These are phyloP conservation scores for Macrostomum lignano DNA, from an alignment of 1,140 invertebrate genomes.

Conservation along the genomic window DNA sequence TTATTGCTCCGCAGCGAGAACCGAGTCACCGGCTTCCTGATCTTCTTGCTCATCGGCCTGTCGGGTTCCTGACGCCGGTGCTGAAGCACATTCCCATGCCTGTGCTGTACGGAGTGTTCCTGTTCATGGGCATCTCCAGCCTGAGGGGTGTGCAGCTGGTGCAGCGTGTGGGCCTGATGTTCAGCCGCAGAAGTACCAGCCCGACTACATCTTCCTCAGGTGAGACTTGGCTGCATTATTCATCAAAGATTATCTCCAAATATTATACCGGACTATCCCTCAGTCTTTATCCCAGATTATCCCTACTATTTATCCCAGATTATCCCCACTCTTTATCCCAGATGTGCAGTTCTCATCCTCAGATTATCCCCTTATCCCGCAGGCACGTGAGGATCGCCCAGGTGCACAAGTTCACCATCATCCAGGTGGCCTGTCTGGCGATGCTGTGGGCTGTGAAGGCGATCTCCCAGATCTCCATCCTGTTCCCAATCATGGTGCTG, in stretches of 20 bases:
- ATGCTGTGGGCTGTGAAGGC: slow-evolving; percentile 81
- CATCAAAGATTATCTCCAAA: no score
- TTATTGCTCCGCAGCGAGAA: no score
- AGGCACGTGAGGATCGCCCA: slow-evolving; percentile 48
- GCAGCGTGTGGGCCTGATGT: slow-evolving; percentile 48
- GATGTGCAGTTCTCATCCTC: neutral
- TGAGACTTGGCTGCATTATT: neutral
- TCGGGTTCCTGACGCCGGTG: slow-evolving; percentile 62
- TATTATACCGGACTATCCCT: no score
- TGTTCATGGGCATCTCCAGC: slow-evolving; percentile 93
- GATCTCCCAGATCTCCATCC: slow-evolving; percentile 63
- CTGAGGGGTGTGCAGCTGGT: slow-evolving; percentile 72
- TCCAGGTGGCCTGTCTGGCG: slow-evolving; percentile 65
- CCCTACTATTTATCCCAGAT: no score
- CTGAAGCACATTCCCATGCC: slow-evolving; percentile 60
- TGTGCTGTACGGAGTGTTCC: slow-evolving; percentile 72
- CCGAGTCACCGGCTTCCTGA: slow-evolving; percentile 69
- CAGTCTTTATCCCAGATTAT: no score
- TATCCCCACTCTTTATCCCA: no score
- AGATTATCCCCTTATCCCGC: neutral
- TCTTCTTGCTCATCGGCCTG: slow-evolving; percentile 74
- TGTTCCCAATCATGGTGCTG: slow-evolving; percentile 89
- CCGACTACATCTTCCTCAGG: slow-evolving; percentile 14
- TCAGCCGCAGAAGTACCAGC: slow-evolving; percentile 74
- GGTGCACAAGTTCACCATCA: slow-evolving; percentile 77